Conservation (phyloP, 2,888 invertebrate genomes). For the Nephrotoma appendiculata region DNA sequence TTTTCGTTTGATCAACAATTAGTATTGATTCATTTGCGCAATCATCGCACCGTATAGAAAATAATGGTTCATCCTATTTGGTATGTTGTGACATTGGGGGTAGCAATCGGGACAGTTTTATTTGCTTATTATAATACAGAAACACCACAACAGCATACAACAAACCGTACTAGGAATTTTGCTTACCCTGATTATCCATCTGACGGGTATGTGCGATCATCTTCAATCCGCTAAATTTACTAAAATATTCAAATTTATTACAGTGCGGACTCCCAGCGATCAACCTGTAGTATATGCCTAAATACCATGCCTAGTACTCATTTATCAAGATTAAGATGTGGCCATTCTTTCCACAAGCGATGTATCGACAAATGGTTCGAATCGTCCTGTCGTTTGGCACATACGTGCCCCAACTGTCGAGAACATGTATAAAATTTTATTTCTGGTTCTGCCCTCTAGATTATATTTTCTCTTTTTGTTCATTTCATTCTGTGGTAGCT, state of each 20-base stretch:
- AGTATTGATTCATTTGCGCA: not conserved
- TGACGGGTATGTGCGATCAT: not conserved
- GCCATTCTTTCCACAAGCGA: not conserved
- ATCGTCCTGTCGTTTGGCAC: not conserved
- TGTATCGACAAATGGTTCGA: not conserved
- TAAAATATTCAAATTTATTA: not conserved
- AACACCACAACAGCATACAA: not conserved
- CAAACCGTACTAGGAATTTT: not conserved
- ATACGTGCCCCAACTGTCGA: not conserved
- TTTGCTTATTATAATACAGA: not conserved
- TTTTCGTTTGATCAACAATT: not conserved
- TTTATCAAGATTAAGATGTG: not conserved
- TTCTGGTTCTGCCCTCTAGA: not conserved
- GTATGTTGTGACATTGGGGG: not conserved
- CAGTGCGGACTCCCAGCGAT: not conserved
- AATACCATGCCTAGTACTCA: not conserved
- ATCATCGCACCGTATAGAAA: not conserved
- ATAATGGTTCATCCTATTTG: not conserved
- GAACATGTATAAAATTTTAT: not conserved
- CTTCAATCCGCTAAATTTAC: not conserved
- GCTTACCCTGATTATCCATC: not conserved
- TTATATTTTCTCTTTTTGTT: not conserved
- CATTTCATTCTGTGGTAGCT: not conserved
- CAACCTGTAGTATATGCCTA: not conserved
- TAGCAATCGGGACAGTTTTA: not conserved